phyloP scores from a whole-genome alignment of 1,140 invertebrate genomes.

The Tetraneura akinire region DNA sequence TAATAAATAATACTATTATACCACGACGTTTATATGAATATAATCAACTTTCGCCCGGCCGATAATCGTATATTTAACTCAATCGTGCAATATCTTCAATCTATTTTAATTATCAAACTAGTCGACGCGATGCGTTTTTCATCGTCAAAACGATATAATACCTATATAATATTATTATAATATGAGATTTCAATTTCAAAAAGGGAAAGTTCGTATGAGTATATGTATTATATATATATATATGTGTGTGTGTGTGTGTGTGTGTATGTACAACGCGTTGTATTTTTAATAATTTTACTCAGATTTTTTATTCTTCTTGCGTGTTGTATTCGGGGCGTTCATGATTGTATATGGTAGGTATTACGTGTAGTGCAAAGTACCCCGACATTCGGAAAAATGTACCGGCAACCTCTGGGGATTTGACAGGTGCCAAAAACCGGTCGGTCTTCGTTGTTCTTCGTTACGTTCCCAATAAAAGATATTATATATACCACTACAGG shows the following conservation, averaged over 20 bases:
- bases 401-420: neutral
- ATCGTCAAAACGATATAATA: neutral
- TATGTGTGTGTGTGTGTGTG: neutral
- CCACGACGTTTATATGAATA: neutral
- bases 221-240: neutral
- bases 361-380: no score
- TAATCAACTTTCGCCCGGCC: slow-evolving; percentile 39
- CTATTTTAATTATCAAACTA: slow-evolving; percentile 44
- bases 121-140: neutral
- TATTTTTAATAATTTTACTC: slow-evolving; percentile 16
- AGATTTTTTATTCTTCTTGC: slow-evolving; percentile 20
- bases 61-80: no score
- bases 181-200: neutral
- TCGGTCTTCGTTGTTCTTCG: neutral
- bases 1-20: neutral
- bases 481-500: no score
- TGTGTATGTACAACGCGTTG: slow-evolving; percentile 1
- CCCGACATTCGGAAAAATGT: no score
- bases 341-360: no score
- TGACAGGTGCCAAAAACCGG: slow-evolving; percentile 32
- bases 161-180: no score
- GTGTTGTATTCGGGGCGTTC: no score
- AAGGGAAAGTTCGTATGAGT: slow-evolving; percentile 30
- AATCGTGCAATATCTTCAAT: slow-evolving; percentile 32
- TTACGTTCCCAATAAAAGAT: slow-evolving; percentile 8